Conservation (phyloP, 2,113 vertebrate species). For the Murina feae region DNA sequence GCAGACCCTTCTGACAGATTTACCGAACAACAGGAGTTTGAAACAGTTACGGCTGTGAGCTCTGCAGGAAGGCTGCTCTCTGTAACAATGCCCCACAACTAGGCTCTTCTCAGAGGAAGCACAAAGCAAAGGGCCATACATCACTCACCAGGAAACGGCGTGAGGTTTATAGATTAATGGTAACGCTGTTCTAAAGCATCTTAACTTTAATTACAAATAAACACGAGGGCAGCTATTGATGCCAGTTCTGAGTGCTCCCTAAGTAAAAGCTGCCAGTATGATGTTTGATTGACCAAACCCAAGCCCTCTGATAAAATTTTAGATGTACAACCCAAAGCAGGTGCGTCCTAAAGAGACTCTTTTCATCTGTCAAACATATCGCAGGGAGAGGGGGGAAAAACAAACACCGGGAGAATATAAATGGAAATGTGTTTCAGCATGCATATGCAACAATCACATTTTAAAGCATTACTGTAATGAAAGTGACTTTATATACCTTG, state of each 20-base stretch:
- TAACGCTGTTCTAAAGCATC: background rate
- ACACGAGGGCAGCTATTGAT: constrained; percentile 22
- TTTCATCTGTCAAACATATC: background rate
- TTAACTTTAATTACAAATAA: constrained; percentile 69
- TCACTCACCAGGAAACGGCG: constrained; percentile 39
- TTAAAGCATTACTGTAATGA: background rate
- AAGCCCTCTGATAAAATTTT: background rate
- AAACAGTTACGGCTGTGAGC: constrained; percentile 57
- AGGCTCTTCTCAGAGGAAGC: constrained; percentile 40
- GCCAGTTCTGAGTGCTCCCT: background rate
- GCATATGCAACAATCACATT: background rate
- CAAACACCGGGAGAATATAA: background rate
- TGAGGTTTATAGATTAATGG: constrained; percentile 52
- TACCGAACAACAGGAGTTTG: constrained; percentile 68
- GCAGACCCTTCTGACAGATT: constrained; percentile 74
- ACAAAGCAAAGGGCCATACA: constrained; percentile 27
- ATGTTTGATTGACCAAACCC: background rate
- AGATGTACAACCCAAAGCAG: background rate
- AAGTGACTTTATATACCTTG: background rate
- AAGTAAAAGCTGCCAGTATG: background rate
- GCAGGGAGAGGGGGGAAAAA: background rate
- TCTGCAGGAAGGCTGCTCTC: background rate
- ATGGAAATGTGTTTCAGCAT: background rate
- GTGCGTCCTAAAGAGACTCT: background rate
- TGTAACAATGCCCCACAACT: background rate